phyloP scores from a whole-genome alignment of 2,113 vertebrate species.

The Zootoca vivipara region DNA sequence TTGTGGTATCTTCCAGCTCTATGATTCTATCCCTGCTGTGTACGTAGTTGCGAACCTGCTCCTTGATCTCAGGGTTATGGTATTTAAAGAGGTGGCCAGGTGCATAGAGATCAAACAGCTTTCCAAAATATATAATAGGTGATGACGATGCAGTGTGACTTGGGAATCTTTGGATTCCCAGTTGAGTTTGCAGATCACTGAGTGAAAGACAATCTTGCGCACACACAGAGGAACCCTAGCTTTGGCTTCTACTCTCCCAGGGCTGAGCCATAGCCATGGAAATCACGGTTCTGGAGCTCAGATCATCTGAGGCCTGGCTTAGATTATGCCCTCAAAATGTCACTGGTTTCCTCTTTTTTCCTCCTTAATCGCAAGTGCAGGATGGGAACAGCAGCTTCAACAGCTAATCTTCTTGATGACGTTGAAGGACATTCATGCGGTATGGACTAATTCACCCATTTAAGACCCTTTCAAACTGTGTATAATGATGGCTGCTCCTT shows the following conservation, averaged over 20 bases:
- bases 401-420: constrained; percentile 93
- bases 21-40: no score
- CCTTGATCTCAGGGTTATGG: no score
- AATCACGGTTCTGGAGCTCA: background rate
- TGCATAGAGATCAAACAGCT: no score
- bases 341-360: constrained; percentile 40
- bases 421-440: constrained; percentile 89
- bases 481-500: background rate
- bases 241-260: background rate
- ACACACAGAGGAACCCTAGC: background rate
- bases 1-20: no score
- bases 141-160: no score
- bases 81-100: no score
- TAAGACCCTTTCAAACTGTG: background rate
- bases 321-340: background rate
- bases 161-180: background rate
- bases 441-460: constrained; percentile 51
- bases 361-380: constrained; percentile 73
- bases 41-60: no score
- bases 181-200: background rate
- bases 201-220: background rate
- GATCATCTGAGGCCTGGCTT: background rate
- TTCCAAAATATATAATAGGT: no score
- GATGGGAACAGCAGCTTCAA: constrained; percentile 89
- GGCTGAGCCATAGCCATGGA: background rate